Conservation (phyloP, 92 coral and sea anemone genomes). For the Actinostola sp. region DNA sequence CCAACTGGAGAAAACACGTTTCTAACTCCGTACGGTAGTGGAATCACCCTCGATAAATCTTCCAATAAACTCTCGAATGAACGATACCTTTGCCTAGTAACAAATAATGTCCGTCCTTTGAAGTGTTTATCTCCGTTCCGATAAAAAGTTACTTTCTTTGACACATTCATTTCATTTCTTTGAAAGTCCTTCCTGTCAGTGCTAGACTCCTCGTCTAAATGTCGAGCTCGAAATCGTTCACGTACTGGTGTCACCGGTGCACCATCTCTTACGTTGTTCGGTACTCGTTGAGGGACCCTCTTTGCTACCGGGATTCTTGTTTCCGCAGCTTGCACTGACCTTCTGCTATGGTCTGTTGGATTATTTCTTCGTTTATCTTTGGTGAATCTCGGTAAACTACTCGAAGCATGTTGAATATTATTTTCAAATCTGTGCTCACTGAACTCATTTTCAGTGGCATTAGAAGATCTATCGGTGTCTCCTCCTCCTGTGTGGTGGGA, state of each 20-base stretch:
- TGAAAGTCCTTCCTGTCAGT: conserved; percentile 30
- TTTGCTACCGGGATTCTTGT: conserved; percentile 63
- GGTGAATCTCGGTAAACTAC: conserved; percentile 1
- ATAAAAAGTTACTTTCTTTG: conserved; percentile 76
- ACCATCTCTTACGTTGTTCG: conserved; percentile 18
- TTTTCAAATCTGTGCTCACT: background rate
- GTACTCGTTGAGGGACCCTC: conserved; percentile 13
- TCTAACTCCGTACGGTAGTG: conserved; percentile 86
- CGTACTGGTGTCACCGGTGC: conserved; percentile 42
- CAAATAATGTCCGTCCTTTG: conserved; percentile 66
- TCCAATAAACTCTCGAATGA: conserved; percentile 73
- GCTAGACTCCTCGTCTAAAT: conserved; percentile 17
- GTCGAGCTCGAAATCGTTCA: conserved; percentile 41
- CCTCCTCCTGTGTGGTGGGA: background rate
- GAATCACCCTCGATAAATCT: conserved; percentile 74
- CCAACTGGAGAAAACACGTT: conserved; percentile 71
- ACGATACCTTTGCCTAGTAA: conserved; percentile 73
- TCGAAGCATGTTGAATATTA: background rate
- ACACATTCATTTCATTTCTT: conserved; percentile 29
- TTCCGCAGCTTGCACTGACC: background rate
- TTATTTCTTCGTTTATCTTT: conserved; percentile 8
- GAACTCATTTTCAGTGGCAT: background rate
- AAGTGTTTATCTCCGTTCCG: conserved; percentile 86
- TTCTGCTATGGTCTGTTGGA: background rate
- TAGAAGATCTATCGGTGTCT: background rate